Base-by-base conservation (phyloP, 1,140 invertebrate genomes). In the Eumaeus atala region DNA sequence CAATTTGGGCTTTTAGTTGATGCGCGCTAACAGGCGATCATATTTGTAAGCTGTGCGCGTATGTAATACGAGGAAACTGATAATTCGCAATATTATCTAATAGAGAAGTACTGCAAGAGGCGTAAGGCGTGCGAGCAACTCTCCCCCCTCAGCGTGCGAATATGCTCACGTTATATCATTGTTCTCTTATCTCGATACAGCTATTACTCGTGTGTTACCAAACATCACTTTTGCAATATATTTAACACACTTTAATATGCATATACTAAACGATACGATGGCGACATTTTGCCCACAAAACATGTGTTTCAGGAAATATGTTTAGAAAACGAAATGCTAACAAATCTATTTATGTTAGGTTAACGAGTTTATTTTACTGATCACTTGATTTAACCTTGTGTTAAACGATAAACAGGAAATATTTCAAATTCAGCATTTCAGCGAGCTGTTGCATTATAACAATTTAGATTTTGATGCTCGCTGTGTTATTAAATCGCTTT, bases 61-160 rank as follows among this genome's bases (percentile, higher is more conserved):
- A 74, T 73, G 78, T 77, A 82, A 84, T 64, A 82, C 60, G 37
- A 77, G 78, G 74, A 84, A 82, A 74, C 67, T 28, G 40, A 64
- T 50, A 58, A 70, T 64, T 81, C 58, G 56, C 65, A 67, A 68
- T 62, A 70, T 84, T 84, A 84, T 80, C 73, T 81, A 81, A 81
- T 64, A 60, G 53, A 53, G 56, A 59, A 54, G 35, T 37, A 37
- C 21, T 38, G 51, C 17, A 21, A 50, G 51, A 40, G 38, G 28
- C 38, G 21, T 35, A 48, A 21, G 53, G 44, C 54, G 18, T 35
- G 59, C 48, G 33, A 33, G 21, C 44, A 11, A n/a, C 42, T 17
- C 6, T 4, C 9, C 14, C n/a, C n/a, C 33, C 14, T 9, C 37
- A 9, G 21, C 28, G 37, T 21, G 18, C 51, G 37, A 50, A 50